Evolutionary conservation across 92 coral and sea anemone species (phyloP).

Genomic region (Pocillopora meandrina): DNA sequence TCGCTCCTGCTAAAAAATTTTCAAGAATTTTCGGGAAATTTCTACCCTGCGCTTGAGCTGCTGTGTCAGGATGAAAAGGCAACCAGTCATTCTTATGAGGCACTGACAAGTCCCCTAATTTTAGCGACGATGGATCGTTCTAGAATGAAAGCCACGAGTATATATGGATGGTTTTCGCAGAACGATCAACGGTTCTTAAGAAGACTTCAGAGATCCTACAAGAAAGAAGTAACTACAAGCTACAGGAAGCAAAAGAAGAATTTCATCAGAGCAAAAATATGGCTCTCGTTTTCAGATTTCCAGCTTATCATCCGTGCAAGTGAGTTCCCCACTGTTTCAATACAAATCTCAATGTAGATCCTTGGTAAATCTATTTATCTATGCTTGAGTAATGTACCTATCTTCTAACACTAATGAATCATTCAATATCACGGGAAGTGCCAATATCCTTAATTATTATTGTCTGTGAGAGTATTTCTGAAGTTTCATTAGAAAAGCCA

Average conservation of each 20-base stretch:
- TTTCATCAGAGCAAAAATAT: neutral
- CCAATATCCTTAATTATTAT: too few species aligned
- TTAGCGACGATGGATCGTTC: slow-evolving; percentile 23
- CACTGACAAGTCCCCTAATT: neutral
- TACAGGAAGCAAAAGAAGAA: slow-evolving; percentile 6
- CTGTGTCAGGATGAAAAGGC: neutral
- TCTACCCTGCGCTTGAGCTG: neutral
- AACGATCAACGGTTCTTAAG: neutral
- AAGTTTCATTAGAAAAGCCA: too few species aligned
- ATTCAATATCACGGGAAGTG: too few species aligned
- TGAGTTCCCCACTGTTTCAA: neutral
- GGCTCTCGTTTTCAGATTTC: slow-evolving; percentile 32
- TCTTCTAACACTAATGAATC: too few species aligned
- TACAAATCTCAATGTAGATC: too few species aligned
- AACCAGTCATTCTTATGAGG: neutral
- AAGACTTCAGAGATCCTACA: neutral
- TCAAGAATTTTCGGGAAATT: too few species aligned
- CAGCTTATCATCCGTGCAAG: slow-evolving; percentile 18
- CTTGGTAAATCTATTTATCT: neutral
- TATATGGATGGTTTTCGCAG: neutral
- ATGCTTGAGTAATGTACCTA: neutral
- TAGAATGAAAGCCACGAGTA: neutral
- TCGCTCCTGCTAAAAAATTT: too few species aligned
- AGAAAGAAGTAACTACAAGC: neutral
- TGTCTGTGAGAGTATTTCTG: too few species aligned